phyloP scores from a whole-genome alignment of 2,888 invertebrate species.

The Coecobrya sp. region DNA sequence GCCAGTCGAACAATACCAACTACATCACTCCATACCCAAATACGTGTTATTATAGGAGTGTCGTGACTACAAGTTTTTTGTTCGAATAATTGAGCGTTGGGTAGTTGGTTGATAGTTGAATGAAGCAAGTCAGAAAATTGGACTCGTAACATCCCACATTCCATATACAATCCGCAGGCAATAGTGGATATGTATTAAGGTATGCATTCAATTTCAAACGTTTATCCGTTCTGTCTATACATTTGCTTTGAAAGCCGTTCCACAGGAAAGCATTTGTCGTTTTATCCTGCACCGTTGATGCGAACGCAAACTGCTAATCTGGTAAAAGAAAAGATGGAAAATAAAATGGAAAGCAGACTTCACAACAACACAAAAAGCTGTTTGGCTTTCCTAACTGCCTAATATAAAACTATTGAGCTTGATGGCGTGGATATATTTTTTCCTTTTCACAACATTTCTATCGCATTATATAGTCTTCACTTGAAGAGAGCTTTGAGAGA shows the following conservation, averaged over 20 bases:
- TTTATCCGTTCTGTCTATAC: not conserved
- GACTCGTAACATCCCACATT: not conserved
- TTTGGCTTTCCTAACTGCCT: conserved; percentile 35
- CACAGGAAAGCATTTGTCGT: conserved; percentile 19
- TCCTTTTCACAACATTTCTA: not conserved
- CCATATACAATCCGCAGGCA: not conserved
- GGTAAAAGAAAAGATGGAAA: conserved; percentile 49
- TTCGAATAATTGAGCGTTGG: not conserved
- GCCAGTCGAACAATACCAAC: not conserved
- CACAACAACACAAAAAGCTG: conserved; percentile 26
- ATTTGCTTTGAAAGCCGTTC: not conserved
- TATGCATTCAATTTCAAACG: not conserved
- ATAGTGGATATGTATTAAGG: not conserved
- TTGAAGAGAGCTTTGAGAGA: not conserved
- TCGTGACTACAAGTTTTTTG: conserved; percentile 2
- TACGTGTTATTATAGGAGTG: not conserved
- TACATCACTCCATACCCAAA: not conserved
- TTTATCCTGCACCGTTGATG: conserved; percentile 52
- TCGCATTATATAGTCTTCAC: not conserved
- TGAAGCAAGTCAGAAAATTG: not conserved
- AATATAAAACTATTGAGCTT: conserved; percentile 23
- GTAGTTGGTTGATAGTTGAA: conserved; percentile 11
- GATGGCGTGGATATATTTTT: not conserved
- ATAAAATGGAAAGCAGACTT: conserved; percentile 29
- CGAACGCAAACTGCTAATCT: conserved; percentile 52